Base-by-base conservation (phyloP, 2,797 vertebrate species). In the Sphaeramia orbicularis region DNA sequence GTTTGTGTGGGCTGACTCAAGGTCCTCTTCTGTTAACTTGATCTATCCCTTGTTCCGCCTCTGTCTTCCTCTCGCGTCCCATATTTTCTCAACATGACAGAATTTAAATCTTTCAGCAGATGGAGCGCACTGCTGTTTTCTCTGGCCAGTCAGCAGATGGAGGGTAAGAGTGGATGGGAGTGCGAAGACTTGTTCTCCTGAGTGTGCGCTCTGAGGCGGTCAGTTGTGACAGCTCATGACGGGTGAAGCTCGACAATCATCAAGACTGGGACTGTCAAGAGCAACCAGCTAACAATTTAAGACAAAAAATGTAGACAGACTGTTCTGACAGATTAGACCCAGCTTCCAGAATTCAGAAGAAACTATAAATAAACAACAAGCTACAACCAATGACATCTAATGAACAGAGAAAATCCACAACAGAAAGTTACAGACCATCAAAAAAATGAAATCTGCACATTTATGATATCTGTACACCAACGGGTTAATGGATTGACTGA, bases 91-190 rank as follows among this genome's bases (percentile, higher is more conserved):
- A 87, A 86, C 86, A 87, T 90, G 92, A 92, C 91, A 89, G 86
- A 88, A 83, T 86, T 88, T 88, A 92, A 94, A 91, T 91, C 91
- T 90, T 93, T 92, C 86, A 90, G 91, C 91, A 93, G 92, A 94
- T 89, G 89, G 90, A 92, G 90, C 76, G 30, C 76, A 85, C 78
- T 76, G 35, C 84, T 93, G 86, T 93, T 93, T 94, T 92, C 89
- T 92, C 90, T 93, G 91, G 90, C 88, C 35, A 74, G 70, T 74
- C 67, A 60, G 74, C 9, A 62, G 82, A 80, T 74, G 54, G 65
- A 82, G 81, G 73, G 76, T 71, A 67, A 49, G 77, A 64, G 67
- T 60, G 65, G 82, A 86, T 62, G 77, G 78, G 82, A 74, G 74
- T 5, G 75, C 69, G 63, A 49, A 50, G 73, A 32, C 41, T 66